Evolutionary conservation across 2,113 vertebrate species (phyloP).

Genomic region (Sporophila hypoxantha): DNA sequence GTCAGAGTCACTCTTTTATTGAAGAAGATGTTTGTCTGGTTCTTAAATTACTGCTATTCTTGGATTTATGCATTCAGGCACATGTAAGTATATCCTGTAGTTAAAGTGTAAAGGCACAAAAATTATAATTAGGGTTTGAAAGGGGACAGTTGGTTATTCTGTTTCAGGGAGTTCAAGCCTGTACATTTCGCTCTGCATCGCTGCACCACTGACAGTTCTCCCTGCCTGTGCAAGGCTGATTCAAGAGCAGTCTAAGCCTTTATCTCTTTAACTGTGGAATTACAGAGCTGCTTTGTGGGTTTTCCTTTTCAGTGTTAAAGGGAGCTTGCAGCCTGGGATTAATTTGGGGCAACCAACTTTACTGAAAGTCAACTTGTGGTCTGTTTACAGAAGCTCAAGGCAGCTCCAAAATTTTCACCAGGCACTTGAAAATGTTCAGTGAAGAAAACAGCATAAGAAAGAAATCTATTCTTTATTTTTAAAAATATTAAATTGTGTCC

Average conservation of each 20-base stretch:
- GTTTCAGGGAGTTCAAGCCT: not conserved
- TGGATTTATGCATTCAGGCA: not conserved
- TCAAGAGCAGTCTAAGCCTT: not conserved
- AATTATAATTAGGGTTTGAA: not conserved
- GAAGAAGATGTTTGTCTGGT: not conserved
- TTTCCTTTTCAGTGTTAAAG: conserved; percentile 2
- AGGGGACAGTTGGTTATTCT: not conserved
- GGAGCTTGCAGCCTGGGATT: not conserved
- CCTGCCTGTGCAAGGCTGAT: not conserved
- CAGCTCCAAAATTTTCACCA: not conserved
- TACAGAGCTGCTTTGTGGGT: not conserved
- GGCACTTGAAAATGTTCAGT: not conserved
- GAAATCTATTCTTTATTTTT: not conserved
- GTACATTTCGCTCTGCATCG: rapidly evolving
- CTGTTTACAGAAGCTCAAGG: not conserved
- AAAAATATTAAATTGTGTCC: not conserved
- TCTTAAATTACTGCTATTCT: not conserved
- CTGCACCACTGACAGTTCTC: not conserved
- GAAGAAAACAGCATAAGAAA: not conserved
- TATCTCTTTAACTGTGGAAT: not conserved
- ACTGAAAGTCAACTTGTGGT: not conserved
- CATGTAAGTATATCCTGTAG: not conserved
- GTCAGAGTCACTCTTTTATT: not conserved
- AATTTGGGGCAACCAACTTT: not conserved
- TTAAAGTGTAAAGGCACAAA: not conserved